Evolutionary conservation across 2,113 vertebrate genomes (phyloP).

Genomic region (Thermophis baileyi): DNA sequence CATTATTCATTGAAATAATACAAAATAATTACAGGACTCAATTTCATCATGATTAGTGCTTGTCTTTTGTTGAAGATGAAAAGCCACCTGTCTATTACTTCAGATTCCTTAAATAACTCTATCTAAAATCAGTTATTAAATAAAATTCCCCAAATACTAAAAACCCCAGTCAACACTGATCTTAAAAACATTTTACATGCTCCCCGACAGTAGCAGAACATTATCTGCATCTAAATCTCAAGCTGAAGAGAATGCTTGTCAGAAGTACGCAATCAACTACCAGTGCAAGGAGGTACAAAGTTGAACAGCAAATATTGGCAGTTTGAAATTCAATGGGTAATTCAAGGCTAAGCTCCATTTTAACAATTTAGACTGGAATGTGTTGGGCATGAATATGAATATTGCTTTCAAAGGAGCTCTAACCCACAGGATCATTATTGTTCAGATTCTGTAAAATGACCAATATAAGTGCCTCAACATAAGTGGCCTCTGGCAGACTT

Average conservation of each 20-base stretch:
- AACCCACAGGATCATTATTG: neutral
- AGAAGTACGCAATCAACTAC: neutral
- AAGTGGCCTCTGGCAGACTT: neutral
- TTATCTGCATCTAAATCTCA: neutral
- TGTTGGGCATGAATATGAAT: neutral
- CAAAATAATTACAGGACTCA: constrained; percentile 41
- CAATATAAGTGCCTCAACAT: neutral
- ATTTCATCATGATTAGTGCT: constrained; percentile 62
- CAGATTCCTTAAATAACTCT: constrained; percentile 16
- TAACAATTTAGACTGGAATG: neutral
- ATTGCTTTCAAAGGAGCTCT: neutral
- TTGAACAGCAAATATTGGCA: neutral
- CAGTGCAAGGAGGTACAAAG: neutral
- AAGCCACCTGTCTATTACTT: constrained; percentile 45
- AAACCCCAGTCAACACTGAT: constrained; percentile 35
- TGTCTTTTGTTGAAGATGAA: constrained; percentile 45
- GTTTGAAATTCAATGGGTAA: neutral
- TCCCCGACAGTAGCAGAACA: neutral
- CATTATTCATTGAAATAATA: constrained; percentile 62
- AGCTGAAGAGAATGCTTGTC: neutral
- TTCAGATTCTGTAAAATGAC: neutral
- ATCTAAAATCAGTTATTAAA: constrained; percentile 39
- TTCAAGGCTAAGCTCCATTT: neutral
- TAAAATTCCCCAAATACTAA: constrained; percentile 7
- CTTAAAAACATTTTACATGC: constrained; percentile 23